Base-by-base conservation (phyloP, 2,797 vertebrate genomes). In the Sphaeramia orbicularis region DNA sequence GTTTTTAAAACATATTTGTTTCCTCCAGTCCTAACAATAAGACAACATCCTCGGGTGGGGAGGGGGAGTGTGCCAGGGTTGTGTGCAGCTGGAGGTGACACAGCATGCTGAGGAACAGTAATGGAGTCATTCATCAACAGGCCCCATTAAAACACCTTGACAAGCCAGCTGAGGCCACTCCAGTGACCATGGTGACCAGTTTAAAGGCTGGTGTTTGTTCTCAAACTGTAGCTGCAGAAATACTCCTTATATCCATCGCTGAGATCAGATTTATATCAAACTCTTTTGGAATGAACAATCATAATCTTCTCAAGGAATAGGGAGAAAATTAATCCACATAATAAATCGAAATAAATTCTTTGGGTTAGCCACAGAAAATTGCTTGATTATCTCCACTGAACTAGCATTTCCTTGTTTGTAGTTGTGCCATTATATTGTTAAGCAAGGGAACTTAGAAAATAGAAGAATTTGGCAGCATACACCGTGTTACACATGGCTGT, bases 81-180 rank as follows among this genome's bases (percentile, higher is more conserved):
- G 76, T 35, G 70, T 91, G 83, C 91, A 91, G 88, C 92, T 90
- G 88, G 88, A 86, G 80, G 91, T 92, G 88, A 90, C 88, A 85
- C 89, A 88, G 90, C 90, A 92, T 68, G 83, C 68, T 74, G 82
- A 15, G 65, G 75, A 91, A 88, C 84, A 90, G 88, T 92, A 93
- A 93, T 92, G 80, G 90, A 90, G 82, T 88, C 89, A 94, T 93
- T 86, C 82, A 92, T 95, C 92, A 94, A 84, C 83, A 58, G 66
- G 74, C 68, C 52, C 86, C 86, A 90, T 89, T 91, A 90, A 88
- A 91, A 87, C 91, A 90, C 81, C 74, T 77, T 84, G 89, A 90
- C 89, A 92, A 83, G 80, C 88, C 86, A 87, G 87, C 87, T 86
- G 87, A 90, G 91, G 83, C 86, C 79, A 75, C 74, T 83, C 58